A percentile compares a stretch with the other conserved stretches of the same genome.
These are phyloP conservation scores for Parauchenoglanis punctatus DNA, from an alignment of 2,797 vertebrate species.

Conservation along the genomic window DNA sequence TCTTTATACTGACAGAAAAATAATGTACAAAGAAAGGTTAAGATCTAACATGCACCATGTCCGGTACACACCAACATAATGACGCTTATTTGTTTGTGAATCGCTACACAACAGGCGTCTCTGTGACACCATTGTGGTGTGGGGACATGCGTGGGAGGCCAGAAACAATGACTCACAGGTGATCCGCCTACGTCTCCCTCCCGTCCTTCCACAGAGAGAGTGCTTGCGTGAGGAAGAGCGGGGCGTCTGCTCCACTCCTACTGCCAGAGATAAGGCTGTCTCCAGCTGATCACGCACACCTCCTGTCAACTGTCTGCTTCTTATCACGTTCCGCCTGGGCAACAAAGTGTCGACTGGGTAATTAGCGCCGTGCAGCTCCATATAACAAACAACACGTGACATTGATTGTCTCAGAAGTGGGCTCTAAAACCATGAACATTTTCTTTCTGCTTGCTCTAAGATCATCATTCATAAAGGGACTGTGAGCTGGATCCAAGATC, in stretches of 20 bases:
- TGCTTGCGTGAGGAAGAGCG: conserved; percentile 73
- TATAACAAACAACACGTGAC: conserved; percentile 42
- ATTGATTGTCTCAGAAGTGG: conserved; percentile 26
- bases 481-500: not conserved
- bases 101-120: not conserved
- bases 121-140: conserved; percentile 10
- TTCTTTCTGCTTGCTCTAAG: conserved; percentile 1
- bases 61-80: not conserved
- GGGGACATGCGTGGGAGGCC: conserved; percentile 53
- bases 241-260: conserved; percentile 70
- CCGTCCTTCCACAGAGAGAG: conserved; percentile 23
- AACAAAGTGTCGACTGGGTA: conserved; percentile 70
- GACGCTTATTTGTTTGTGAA: not conserved
- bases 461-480: not conserved
- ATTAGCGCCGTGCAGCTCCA: conserved; percentile 63
- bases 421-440: conserved; percentile 5
- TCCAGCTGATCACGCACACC: conserved; percentile 77
- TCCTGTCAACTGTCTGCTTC: conserved; percentile 80
- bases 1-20: not conserved
- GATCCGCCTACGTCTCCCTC: conserved; percentile 53
- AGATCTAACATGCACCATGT: not conserved
- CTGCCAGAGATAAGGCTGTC: conserved; percentile 80
- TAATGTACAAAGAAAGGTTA: not conserved
- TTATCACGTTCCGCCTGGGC: conserved; percentile 71
- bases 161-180: conserved; percentile 72